Evolutionary conservation across 2,888 invertebrate genomes (phyloP).

Genomic region (Panzeria rudis): DNA sequence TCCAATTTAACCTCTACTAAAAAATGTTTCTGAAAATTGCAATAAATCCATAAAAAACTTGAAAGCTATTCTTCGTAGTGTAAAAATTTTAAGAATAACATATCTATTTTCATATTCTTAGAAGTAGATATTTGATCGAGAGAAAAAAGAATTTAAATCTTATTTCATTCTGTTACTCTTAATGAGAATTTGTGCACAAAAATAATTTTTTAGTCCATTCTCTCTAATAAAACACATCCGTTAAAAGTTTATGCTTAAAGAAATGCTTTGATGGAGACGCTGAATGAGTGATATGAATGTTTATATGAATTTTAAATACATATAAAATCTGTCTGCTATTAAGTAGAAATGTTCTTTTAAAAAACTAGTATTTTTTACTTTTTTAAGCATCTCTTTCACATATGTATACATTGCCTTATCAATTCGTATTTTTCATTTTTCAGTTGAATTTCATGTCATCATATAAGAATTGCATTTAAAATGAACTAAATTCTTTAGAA

Average conservation of each 20-base stretch:
- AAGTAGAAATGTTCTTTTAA: not conserved
- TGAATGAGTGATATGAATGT: not conserved
- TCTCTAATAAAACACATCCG: conserved; percentile 11
- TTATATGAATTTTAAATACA: conserved; percentile 2
- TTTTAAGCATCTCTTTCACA: not conserved
- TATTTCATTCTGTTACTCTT: not conserved
- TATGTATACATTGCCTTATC: conserved; percentile 4
- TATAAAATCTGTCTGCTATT: conserved; percentile 2
- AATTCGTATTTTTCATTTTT: conserved; percentile 23
- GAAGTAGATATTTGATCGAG: too few relatives aligned
- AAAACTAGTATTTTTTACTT: too few relatives aligned
- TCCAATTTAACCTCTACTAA: too few relatives aligned
- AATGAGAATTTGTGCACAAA: conserved; percentile 17
- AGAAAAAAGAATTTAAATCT: too few relatives aligned
- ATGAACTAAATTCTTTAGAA: conserved; percentile 63
- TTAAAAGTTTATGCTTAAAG: conserved; percentile 20
- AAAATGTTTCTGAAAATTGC: too few relatives aligned
- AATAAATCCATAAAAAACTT: too few relatives aligned
- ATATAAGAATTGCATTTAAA: conserved; percentile 58
- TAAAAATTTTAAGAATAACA: too few relatives aligned
- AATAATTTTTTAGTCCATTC: not conserved
- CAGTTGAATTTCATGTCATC: conserved; percentile 42
- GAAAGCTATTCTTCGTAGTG: too few relatives aligned
- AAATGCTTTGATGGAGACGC: not conserved
- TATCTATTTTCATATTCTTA: too few relatives aligned